Evolutionary conservation across 2,888 invertebrate species (phyloP).

Genomic region (Amiota communis): DNA sequence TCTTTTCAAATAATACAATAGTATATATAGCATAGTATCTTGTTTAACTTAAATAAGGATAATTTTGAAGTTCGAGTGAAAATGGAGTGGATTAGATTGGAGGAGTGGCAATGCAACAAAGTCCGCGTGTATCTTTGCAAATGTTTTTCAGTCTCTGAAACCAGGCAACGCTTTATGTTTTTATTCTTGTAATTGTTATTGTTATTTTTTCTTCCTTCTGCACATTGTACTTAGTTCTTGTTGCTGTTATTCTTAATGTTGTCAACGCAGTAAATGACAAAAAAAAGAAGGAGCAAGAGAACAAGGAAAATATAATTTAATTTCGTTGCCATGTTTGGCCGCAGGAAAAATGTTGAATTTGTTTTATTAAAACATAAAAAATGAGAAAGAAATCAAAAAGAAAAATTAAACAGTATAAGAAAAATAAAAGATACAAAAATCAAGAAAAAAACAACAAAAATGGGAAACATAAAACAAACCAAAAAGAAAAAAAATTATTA

Average conservation of each 20-base stretch:
- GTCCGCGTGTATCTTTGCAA: background rate
- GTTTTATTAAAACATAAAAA: slow-evolving; percentile 60
- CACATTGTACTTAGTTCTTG: background rate
- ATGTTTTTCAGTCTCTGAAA: too few relatives aligned
- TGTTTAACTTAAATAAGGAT: background rate
- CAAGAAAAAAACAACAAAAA: slow-evolving; percentile 14
- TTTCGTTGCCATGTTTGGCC: slow-evolving; percentile 62
- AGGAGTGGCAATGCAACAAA: background rate
- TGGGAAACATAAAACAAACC: background rate
- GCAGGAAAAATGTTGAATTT: slow-evolving; percentile 58
- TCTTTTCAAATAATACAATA: too few relatives aligned
- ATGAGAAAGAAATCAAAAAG: slow-evolving; percentile 22
- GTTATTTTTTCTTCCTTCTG: background rate
- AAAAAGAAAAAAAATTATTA: background rate
- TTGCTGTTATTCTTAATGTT: slow-evolving; percentile 13
- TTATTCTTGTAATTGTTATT: background rate
- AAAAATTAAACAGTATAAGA: slow-evolving; percentile 17
- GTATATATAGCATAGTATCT: too few relatives aligned
- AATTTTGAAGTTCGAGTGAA: background rate
- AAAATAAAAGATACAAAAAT: too few relatives aligned
- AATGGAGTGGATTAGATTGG: too few relatives aligned
- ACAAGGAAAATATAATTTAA: slow-evolving; percentile 63
- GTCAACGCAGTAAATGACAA: slow-evolving; percentile 7
- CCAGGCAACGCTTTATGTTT: background rate
- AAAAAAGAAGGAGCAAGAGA: slow-evolving; percentile 31